Evolutionary conservation across 2,113 vertebrate species (phyloP).

Genomic region (Ciconia boyciana): DNA sequence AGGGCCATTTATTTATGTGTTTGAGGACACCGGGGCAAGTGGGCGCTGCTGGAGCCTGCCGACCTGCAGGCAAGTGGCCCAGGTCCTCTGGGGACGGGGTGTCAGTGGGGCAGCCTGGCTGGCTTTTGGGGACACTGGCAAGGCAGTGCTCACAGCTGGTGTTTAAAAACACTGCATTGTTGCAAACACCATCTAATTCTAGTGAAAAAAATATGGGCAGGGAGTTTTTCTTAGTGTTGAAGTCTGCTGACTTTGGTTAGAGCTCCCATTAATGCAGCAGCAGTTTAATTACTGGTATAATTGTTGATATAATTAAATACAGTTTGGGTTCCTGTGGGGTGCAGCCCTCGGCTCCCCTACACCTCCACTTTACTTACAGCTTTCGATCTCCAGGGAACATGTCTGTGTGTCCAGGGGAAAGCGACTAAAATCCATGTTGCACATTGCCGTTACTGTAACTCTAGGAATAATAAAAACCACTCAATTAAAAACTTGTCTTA

Average conservation of each 20-base stretch:
- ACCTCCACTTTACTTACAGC: constrained; percentile 83
- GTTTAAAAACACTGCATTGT: background rate
- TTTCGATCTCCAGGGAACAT: constrained; percentile 96
- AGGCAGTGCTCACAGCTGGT: background rate
- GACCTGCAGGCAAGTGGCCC: background rate
- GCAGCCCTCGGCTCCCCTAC: background rate
- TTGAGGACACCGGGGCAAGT: background rate
- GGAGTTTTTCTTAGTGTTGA: background rate
- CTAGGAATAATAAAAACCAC: constrained; percentile 66
- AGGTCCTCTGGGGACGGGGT: too few species aligned
- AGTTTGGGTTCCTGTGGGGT: background rate
- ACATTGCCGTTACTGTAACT: constrained; percentile 97
- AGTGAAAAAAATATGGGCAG: background rate
- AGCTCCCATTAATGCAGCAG: background rate
- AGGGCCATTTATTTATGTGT: background rate
- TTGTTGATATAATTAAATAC: background rate
- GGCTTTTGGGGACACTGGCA: background rate
- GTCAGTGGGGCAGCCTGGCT: background rate
- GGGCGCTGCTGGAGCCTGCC: background rate
- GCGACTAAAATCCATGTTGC: constrained; percentile 98
- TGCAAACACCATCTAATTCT: background rate
- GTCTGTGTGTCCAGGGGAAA: constrained; percentile 97
- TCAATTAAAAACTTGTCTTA: background rate
- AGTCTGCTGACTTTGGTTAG: background rate
- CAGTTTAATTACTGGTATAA: background rate